Evolutionary conservation across 2,888 invertebrate genomes (phyloP).

Genomic region (Merodon equestris): DNA sequence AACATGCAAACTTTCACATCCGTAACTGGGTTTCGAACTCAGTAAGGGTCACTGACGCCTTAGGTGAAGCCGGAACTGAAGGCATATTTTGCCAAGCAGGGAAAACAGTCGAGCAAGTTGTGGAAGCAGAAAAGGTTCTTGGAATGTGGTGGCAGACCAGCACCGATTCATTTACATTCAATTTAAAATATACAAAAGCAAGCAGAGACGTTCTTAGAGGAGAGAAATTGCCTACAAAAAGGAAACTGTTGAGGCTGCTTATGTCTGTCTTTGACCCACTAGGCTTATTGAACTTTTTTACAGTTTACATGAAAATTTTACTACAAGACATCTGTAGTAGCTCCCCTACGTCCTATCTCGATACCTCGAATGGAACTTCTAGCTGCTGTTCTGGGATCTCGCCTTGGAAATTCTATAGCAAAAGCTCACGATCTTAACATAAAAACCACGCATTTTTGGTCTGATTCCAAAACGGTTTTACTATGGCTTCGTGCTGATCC

Average conservation of each 20-base stretch:
- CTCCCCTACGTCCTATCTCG: slow-evolving; percentile 66
- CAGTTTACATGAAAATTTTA: slow-evolving; percentile 56
- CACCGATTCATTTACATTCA: slow-evolving; percentile 46
- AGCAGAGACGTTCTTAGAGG: slow-evolving; percentile 36
- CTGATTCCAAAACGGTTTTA: slow-evolving; percentile 71
- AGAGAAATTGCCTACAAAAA: slow-evolving; percentile 49
- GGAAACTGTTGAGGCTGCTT: slow-evolving; percentile 48
- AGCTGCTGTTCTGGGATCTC: slow-evolving; percentile 67
- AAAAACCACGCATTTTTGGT: slow-evolving; percentile 65
- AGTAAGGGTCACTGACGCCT: slow-evolving; percentile 22
- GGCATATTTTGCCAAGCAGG: slow-evolving; percentile 32
- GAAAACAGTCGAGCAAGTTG: slow-evolving; percentile 33
- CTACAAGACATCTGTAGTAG: slow-evolving; percentile 66
- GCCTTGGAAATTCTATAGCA: slow-evolving; percentile 47
- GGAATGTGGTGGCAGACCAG: slow-evolving; percentile 58
- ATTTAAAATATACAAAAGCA: slow-evolving; percentile 46
- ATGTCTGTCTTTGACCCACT: slow-evolving; percentile 66
- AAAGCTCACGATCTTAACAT: slow-evolving; percentile 53
- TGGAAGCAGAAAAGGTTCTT: slow-evolving; percentile 51
- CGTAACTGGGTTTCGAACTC: slow-evolving; percentile 65
- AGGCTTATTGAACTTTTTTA: slow-evolving; percentile 38
- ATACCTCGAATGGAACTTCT: slow-evolving; percentile 70
- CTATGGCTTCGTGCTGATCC: slow-evolving; percentile 69
- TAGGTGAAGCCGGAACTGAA: slow-evolving; percentile 30
- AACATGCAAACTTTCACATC: slow-evolving; percentile 55